These are phyloP conservation scores for Pterostichus niger DNA, from an alignment of 2,888 invertebrate genomes.

Conservation along the genomic window DNA sequence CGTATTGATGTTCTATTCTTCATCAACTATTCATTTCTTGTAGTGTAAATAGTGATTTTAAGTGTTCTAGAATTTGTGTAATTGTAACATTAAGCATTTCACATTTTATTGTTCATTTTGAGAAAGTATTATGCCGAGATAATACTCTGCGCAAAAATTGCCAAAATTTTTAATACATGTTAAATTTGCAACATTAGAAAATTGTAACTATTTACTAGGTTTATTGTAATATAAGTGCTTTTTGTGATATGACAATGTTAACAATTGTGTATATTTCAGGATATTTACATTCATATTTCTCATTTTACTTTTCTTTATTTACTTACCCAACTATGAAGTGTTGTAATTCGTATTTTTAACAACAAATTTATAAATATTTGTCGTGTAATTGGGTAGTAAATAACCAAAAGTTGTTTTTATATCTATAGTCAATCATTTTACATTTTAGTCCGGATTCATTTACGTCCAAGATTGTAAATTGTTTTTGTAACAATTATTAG, in stretches of 20 bases:
- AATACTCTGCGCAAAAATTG: constrained; percentile 44
- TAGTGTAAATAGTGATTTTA: constrained; percentile 11
- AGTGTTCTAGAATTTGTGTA: constrained; percentile 33
- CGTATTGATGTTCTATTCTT: constrained; percentile 4
- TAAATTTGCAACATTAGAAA: constrained; percentile 42
- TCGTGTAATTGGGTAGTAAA: constrained; percentile 8
- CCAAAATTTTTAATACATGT: constrained; percentile 57
- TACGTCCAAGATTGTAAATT: constrained; percentile 44
- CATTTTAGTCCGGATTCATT: constrained; percentile 34
- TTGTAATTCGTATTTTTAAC: background rate
- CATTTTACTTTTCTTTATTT: constrained; percentile 35
- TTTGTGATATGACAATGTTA: constrained; percentile 61
- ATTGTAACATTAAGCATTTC: constrained; percentile 31
- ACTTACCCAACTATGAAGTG: background rate
- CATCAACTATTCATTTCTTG: constrained; percentile 1
- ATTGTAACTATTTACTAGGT: constrained; percentile 37
- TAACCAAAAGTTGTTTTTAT: background rate
- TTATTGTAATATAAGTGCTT: constrained; percentile 48
- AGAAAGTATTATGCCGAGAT: constrained; percentile 34
- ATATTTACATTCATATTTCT: constrained; percentile 1
- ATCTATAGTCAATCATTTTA: constrained; percentile 9
- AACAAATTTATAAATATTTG: background rate
- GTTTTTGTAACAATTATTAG: constrained; percentile 32
- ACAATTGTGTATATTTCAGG: constrained; percentile 26
- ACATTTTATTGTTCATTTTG: constrained; percentile 39